phyloP scores from a whole-genome alignment of 2,888 invertebrate genomes.

The Rhagonycha lutea region DNA sequence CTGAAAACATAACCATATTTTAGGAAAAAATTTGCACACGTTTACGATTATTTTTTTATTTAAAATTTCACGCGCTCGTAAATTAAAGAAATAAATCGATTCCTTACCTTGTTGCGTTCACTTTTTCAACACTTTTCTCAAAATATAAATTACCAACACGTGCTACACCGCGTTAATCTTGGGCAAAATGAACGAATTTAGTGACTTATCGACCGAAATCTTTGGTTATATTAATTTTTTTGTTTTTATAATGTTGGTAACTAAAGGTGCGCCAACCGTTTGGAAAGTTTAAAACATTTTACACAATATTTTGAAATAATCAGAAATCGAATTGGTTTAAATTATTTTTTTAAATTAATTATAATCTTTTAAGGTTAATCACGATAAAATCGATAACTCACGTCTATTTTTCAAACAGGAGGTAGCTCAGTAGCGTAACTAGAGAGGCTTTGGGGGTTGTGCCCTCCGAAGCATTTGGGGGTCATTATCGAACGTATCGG shows the following conservation, averaged over 20 bases:
- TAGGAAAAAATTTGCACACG: background rate
- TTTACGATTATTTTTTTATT: background rate
- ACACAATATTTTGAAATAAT: background rate
- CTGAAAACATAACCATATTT: slow-evolving; percentile 39
- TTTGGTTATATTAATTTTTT: background rate
- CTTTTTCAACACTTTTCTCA: background rate
- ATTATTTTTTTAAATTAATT: background rate
- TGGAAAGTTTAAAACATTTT: background rate
- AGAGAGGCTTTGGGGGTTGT: too few species aligned
- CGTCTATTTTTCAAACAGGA: too few species aligned
- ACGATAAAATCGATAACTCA: background rate
- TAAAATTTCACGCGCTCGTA: background rate
- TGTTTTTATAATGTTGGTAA: background rate
- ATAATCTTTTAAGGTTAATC: background rate
- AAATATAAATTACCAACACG: background rate
- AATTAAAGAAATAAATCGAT: background rate
- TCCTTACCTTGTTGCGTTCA: background rate
- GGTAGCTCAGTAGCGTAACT: too few species aligned
- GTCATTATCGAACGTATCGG: too few species aligned
- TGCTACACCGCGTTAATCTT: background rate
- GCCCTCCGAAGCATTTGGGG: too few species aligned
- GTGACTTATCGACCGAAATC: background rate
- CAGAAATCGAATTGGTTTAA: background rate
- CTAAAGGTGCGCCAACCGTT: background rate
- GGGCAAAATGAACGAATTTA: background rate